Base-by-base conservation (phyloP, 2,797 vertebrate species). In the Sebastes nivosus region DNA sequence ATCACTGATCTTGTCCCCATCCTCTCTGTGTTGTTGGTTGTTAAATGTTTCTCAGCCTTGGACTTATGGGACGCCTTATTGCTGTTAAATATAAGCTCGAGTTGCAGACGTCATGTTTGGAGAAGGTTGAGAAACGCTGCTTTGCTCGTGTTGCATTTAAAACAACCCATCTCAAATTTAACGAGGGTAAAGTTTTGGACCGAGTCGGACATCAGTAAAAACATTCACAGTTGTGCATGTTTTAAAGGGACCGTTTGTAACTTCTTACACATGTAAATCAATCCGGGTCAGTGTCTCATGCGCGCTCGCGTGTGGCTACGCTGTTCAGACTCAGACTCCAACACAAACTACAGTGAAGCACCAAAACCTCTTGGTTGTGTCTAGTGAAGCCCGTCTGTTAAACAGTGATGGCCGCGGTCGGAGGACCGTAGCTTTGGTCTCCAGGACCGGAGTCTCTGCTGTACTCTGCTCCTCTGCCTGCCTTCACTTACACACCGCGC, bases 1-100 rank as follows among this genome's bases (percentile, higher is more conserved):
- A 72, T 50, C 69, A 25, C 58, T 64, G 52, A 68, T 30, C 67
- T 16, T 12, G 0, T 69, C 60, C 11, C 24, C 74, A 22, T 55
- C 50, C 13, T 24, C 14, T 72, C 71, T 71, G 46, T 32, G 8
- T 25, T 18, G 5, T 4, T 11, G 25, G 20, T 16, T 60, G 36
- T 16, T 30, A 1, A 60, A 59, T 14, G 16, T 46, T 58, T 59
- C 16, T 61, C 70, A 24, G 5, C 58, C 27, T 61, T 22, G 8
- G 7, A 20, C 30, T 12, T 36, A 50, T 1, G 3, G 66, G 66
- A 32, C 29, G 1, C 20, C 46, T 38, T 38, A 38, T 38, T 38
- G 32, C 30, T 14, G 24, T 14, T 3, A 58, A 3, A 14, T 6
- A 13, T 14, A 27, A 27, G 1, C 3, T 25, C 6, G 0, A 11